Conservation (phyloP, 2,888 invertebrate genomes). For the Aplocera efformata region DNA sequence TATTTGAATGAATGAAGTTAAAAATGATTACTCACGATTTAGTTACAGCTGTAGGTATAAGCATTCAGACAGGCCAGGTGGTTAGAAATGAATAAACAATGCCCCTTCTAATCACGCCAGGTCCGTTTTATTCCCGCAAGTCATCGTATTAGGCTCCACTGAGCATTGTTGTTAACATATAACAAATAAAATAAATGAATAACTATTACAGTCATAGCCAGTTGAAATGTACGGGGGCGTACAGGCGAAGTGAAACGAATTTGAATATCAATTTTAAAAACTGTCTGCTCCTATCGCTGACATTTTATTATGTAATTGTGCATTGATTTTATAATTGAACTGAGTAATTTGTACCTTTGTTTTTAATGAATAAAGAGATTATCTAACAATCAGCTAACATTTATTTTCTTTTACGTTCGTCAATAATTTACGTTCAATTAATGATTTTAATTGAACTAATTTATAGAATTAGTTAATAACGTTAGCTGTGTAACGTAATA, state of each 20-base stretch:
- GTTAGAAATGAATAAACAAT: slow-evolving; percentile 56
- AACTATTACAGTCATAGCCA: slow-evolving; percentile 37
- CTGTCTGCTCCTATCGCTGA: neutral
- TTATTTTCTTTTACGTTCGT: too few species aligned
- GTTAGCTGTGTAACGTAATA: too few species aligned
- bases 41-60: slow-evolving; percentile 11
- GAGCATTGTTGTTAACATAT: slow-evolving; percentile 49
- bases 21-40: slow-evolving; percentile 9
- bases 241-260: neutral
- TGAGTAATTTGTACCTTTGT: too few species aligned
- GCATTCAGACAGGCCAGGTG: slow-evolving; percentile 24
- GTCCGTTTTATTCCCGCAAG: slow-evolving; percentile 49
- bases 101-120: slow-evolving; percentile 53
- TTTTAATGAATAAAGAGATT: too few species aligned
- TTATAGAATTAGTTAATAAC: too few species aligned
- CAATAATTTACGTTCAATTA: too few species aligned
- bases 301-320: too few species aligned
- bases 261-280: too few species aligned
- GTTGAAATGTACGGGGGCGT: slow-evolving; percentile 41
- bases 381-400: too few species aligned
- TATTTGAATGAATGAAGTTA: neutral
- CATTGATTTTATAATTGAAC: too few species aligned
- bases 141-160: slow-evolving; percentile 52
- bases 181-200: slow-evolving; percentile 48
- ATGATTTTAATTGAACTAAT: too few species aligned